Conservation (phyloP, 1,140 invertebrate genomes). For the Riptortus pedestris region DNA sequence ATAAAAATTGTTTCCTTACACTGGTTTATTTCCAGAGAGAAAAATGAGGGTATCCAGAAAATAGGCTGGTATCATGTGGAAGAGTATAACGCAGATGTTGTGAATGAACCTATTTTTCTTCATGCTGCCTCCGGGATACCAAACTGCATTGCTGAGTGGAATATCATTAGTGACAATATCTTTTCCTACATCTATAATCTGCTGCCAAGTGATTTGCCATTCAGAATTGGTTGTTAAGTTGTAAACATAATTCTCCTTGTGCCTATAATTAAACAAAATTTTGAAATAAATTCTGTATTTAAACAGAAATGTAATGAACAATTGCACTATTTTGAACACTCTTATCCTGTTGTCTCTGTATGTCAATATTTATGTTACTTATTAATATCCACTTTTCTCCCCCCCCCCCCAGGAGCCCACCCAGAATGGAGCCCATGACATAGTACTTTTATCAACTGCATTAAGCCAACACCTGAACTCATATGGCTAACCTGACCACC, state of each 20-base stretch:
- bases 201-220: slow-evolving; percentile 60
- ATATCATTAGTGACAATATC: slow-evolving; percentile 57
- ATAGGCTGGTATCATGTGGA: slow-evolving; percentile 75
- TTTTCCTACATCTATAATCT: slow-evolving; percentile 76
- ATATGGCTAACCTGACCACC: no score
- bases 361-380: no score
- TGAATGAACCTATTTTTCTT: slow-evolving; percentile 65
- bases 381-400: no score
- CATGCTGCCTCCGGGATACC: slow-evolving; percentile 83
- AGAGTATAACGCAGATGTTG: slow-evolving; percentile 65
- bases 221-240: slow-evolving; percentile 42
- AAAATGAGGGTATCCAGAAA: slow-evolving; percentile 64
- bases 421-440: no score
- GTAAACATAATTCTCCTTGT: slow-evolving; percentile 30
- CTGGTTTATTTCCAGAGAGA: slow-evolving; percentile 66
- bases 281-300: background rate
- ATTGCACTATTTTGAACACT: no score
- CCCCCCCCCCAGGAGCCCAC: no score
- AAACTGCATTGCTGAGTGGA: slow-evolving; percentile 66
- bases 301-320: background rate
- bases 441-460: no score
- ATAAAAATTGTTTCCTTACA: no score
- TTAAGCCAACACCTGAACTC: no score
- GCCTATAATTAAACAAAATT: slow-evolving; percentile 25
- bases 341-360: no score